These are phyloP conservation scores for Zoanthus sociatus DNA, from an alignment of 92 coral and sea anemone species.

Conservation along the genomic window DNA sequence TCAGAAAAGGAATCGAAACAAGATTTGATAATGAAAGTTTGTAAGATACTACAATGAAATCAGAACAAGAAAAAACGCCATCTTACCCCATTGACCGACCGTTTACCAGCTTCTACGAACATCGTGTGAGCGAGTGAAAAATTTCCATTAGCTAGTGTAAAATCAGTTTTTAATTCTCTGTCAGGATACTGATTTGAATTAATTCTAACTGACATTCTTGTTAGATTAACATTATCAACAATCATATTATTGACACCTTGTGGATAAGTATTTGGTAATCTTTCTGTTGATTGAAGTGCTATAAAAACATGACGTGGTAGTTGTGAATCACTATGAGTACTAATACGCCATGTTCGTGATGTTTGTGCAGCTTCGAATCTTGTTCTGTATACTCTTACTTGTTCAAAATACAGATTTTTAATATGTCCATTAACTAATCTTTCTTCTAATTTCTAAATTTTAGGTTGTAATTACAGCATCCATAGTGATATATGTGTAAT, in stretches of 20 bases:
- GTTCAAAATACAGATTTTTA: slow-evolving; percentile 37
- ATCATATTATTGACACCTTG: slow-evolving; percentile 33
- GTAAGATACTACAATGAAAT: no score
- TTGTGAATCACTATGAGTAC: neutral
- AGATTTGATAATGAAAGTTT: neutral
- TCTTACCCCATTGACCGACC: neutral
- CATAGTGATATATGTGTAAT: slow-evolving; percentile 17
- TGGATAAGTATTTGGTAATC: slow-evolving; percentile 15
- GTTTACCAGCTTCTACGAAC: no score
- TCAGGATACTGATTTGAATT: slow-evolving; percentile 27
- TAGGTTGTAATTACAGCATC: slow-evolving; percentile 34
- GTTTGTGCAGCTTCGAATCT: slow-evolving; percentile 30
- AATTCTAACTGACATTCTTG: slow-evolving; percentile 28
- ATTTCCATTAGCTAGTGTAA: no score
- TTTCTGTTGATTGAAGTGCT: slow-evolving; percentile 24
- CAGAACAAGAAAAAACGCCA: neutral
- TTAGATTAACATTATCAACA: slow-evolving; percentile 41
- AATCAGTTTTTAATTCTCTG: neutral
- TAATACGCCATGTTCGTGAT: slow-evolving; percentile 28
- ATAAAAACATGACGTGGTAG: slow-evolving; percentile 10
- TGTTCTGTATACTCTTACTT: slow-evolving; percentile 32
- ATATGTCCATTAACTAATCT: slow-evolving; percentile 25
- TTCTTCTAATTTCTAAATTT: slow-evolving; percentile 10
- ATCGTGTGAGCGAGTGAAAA: no score
- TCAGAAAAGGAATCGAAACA: neutral